phyloP scores from a whole-genome alignment of 2,888 invertebrate species.

The Chouioia cunea region DNA sequence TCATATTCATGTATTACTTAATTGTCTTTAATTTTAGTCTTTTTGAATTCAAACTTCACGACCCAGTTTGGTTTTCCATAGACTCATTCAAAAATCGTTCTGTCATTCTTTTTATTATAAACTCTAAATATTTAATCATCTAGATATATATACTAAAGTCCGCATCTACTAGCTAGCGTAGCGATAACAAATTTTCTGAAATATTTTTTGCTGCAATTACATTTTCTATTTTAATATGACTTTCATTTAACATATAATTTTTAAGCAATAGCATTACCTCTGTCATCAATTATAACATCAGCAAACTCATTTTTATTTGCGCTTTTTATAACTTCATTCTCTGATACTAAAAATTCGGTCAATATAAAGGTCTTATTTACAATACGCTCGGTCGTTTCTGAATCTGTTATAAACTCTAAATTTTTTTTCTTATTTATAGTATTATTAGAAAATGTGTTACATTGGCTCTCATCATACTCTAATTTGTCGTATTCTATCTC shows the following conservation, averaged over 20 bases:
- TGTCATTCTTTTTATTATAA: neutral
- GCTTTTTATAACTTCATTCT: slow-evolving; percentile 11
- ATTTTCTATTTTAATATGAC: neutral
- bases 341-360: slow-evolving; percentile 6
- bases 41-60: neutral
- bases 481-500: neutral
- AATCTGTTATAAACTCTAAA: slow-evolving; percentile 18
- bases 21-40: neutral
- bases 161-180: slow-evolving; percentile 2
- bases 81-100: neutral
- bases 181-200: neutral
- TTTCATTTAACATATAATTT: neutral
- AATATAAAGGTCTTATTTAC: slow-evolving; percentile 8
- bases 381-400: slow-evolving; percentile 14
- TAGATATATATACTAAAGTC: slow-evolving; percentile 6
- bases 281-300: slow-evolving; percentile 8
- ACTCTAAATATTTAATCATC: slow-evolving; percentile 6
- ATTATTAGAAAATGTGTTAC: neutral
- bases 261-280: slow-evolving; percentile 5
- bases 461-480: neutral
- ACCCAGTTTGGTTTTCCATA: slow-evolving; percentile 6
- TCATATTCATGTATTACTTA: neutral
- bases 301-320: slow-evolving; percentile 13
- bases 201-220: neutral
- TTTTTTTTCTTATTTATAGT: neutral